Conservation (phyloP, 2,797 vertebrate genomes). For the Dermochelys coriacea region DNA sequence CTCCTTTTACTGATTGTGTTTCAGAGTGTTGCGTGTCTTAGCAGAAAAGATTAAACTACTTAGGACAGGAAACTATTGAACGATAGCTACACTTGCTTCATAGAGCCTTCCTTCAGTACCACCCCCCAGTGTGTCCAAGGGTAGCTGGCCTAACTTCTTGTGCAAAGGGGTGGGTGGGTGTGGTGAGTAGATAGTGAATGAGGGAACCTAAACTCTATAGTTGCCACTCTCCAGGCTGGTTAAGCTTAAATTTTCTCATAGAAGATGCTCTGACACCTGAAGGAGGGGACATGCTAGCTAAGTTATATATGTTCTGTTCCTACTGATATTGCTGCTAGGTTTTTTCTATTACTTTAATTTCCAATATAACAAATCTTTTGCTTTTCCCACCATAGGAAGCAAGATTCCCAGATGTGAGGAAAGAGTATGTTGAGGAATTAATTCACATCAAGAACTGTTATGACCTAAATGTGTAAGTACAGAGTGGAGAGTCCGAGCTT, state of each 20-base stretch:
- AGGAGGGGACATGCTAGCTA: not conserved
- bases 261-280: not conserved
- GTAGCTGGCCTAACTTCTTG: not conserved
- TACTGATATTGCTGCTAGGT: not conserved
- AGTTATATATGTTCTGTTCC: not conserved
- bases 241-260: not conserved
- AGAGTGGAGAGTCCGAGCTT: not conserved
- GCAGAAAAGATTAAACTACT: not conserved
- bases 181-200: not conserved
- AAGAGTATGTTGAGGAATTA: conserved; percentile 92
- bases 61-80: conserved; percentile 10
- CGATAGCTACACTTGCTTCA: not conserved
- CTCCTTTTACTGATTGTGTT: not conserved
- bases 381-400: conserved; percentile 85
- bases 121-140: not conserved
- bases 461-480: conserved; percentile 86
- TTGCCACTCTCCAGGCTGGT: not conserved
- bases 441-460: conserved; percentile 86
- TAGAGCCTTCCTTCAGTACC: rapidly evolving
- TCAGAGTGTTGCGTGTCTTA: conserved; percentile 51
- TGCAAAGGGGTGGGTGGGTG: not conserved
- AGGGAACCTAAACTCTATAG: not conserved
- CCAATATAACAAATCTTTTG: conserved; percentile 26
- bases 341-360: conserved; percentile 12
- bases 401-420: conserved; percentile 93